These are phyloP conservation scores for Clarias magur DNA, from an alignment of 2,113 vertebrate genomes.

Conservation along the genomic window DNA sequence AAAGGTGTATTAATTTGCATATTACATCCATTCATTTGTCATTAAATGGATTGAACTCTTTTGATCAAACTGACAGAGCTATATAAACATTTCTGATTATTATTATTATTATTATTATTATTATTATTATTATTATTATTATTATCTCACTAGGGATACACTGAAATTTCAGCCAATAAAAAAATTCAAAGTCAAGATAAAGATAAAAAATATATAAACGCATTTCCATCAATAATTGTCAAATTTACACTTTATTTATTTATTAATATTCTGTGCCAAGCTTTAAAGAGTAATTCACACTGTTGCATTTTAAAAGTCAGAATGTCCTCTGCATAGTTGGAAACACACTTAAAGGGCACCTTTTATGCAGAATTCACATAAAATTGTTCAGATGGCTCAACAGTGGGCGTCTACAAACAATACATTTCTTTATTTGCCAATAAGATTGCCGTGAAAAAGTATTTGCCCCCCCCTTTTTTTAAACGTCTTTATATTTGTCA, in stretches of 20 bases:
- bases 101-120: not conserved
- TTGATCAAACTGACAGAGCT: not conserved
- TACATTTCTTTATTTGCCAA: too few species aligned
- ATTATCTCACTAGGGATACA: not conserved
- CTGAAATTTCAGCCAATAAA: not conserved
- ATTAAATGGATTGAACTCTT: not conserved
- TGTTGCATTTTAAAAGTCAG: not conserved
- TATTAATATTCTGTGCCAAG: not conserved
- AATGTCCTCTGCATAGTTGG: not conserved
- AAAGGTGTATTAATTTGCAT: not conserved
- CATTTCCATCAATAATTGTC: not conserved
- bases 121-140: too few species aligned
- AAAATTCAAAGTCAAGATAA: not conserved
- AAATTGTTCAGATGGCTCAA: too few species aligned
- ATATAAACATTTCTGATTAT: too few species aligned
- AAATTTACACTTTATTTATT: not conserved
- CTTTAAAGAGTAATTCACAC: not conserved
- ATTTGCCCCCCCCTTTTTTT: too few species aligned
- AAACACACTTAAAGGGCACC: not conserved
- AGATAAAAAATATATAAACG: not conserved
- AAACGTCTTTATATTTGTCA: too few species aligned
- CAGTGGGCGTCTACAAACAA: too few species aligned
- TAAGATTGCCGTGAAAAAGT: too few species aligned
- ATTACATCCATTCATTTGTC: constrained; percentile 7
- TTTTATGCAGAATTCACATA: too few species aligned